Conservation (phyloP, 2,888 invertebrate species). For the Alviniconcha strummeri region DNA sequence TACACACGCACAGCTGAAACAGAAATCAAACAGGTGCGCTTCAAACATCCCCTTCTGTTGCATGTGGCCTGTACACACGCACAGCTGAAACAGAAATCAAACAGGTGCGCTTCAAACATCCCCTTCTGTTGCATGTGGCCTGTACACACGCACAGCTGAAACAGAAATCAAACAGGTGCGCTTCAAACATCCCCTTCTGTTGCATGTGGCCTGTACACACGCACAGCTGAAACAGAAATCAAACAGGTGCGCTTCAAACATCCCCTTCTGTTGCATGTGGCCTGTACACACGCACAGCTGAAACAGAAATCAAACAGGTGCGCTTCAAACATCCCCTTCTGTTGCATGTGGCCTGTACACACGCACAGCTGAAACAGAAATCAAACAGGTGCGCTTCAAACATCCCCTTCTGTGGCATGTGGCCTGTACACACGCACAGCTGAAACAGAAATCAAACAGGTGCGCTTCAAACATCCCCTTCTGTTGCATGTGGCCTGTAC, state of each 20-base stretch:
- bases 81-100: slow-evolving; percentile 79
- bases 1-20: slow-evolving; percentile 85
- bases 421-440: slow-evolving; percentile 88
- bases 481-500: no score
- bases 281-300: slow-evolving; percentile 88
- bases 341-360: no score
- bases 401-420: no score
- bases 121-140: slow-evolving; percentile 75
- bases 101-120: no score
- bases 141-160: slow-evolving; percentile 86
- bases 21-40: neutral
- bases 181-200: no score
- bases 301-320: slow-evolving; percentile 44
- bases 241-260: no score
- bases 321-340: no score
- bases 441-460: slow-evolving; percentile 69
- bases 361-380: slow-evolving; percentile 81
- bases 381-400: neutral
- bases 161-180: slow-evolving; percentile 35
- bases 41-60: no score
- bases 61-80: no score
- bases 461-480: no score
- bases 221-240: slow-evolving; percentile 80
- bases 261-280: no score
- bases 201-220: no score